These are phyloP conservation scores for Telmatherina bonti DNA, from an alignment of 2,797 vertebrate species.

Conservation along the genomic window DNA sequence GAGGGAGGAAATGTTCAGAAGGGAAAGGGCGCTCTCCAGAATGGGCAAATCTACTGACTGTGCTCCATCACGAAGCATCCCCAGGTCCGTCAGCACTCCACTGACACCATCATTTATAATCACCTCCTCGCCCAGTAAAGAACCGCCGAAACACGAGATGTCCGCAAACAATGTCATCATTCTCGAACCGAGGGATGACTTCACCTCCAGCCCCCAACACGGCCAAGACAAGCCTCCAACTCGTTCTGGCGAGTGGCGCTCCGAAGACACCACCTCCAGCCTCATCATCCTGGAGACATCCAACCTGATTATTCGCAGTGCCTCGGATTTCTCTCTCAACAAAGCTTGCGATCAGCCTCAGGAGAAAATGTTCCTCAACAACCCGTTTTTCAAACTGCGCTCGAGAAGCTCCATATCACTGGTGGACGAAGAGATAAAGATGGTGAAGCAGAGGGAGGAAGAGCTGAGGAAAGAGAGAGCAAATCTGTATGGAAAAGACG, in stretches of 20 bases:
- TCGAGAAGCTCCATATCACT: slow-evolving; percentile 85
- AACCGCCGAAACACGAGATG: slow-evolving; percentile 73
- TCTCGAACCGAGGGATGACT: slow-evolving; percentile 76
- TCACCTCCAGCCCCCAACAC: slow-evolving; percentile 56
- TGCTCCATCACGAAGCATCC: slow-evolving; percentile 70
- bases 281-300: slow-evolving; percentile 85
- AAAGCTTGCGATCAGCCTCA: slow-evolving; percentile 76
- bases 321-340: slow-evolving; percentile 83
- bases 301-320: slow-evolving; percentile 84
- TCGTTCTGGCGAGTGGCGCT: slow-evolving; percentile 69
- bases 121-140: slow-evolving; percentile 81
- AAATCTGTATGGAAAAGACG: slow-evolving; percentile 73
- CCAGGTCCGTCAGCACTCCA: slow-evolving; percentile 77
- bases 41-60: slow-evolving; percentile 79
- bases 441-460: slow-evolving; percentile 84
- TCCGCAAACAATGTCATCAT: slow-evolving; percentile 80
- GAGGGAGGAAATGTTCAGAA: slow-evolving; percentile 78
- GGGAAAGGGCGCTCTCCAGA: slow-evolving; percentile 77
- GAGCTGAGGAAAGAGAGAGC: slow-evolving; percentile 84
- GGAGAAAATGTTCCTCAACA: slow-evolving; percentile 84
- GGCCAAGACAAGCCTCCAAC: slow-evolving; percentile 50
- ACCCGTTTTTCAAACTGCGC: slow-evolving; percentile 87
- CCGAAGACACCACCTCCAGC: slow-evolving; percentile 75
- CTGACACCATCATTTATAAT: slow-evolving; percentile 84
- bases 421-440: slow-evolving; percentile 85